A percentile compares a stretch with the other conserved stretches of the same genome.
These are phyloP conservation scores for Trimorus sp. DNA, from an alignment of 2,888 invertebrate genomes.

Conservation along the genomic window DNA sequence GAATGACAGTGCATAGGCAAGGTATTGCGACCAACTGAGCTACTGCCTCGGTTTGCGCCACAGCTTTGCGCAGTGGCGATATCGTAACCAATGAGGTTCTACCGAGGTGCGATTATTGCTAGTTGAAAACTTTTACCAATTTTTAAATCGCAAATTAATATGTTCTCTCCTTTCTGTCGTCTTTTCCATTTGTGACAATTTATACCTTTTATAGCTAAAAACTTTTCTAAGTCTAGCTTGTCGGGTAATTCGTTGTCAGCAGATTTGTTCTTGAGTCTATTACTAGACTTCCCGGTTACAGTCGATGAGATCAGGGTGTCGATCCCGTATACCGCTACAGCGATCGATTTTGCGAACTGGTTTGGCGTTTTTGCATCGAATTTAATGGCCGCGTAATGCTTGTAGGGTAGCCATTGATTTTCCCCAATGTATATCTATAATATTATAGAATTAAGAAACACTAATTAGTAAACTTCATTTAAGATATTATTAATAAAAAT, in stretches of 20 bases:
- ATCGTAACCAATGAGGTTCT: no score
- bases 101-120: no score
- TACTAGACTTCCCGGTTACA: constrained; percentile 8
- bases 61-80: no score
- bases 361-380: constrained; percentile 14
- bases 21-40: no score
- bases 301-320: not conserved
- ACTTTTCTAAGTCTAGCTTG: not conserved
- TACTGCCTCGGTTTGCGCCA: no score
- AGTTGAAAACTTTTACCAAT: no score
- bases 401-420: not conserved
- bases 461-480: not conserved
- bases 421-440: not conserved
- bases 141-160: no score
- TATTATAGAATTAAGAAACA: not conserved
- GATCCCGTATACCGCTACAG: constrained; percentile 18
- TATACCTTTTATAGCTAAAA: not conserved
- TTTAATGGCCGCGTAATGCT: not conserved
- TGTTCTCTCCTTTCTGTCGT: no score
- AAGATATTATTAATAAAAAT: no score
- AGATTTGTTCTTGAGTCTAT: not conserved
- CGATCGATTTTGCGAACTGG: constrained; percentile 14
- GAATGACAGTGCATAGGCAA: no score
- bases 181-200: no score
- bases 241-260: not conserved